Evolutionary conservation across 2,888 invertebrate species (phyloP).

Genomic region (Anoplius nigerrimus): DNA sequence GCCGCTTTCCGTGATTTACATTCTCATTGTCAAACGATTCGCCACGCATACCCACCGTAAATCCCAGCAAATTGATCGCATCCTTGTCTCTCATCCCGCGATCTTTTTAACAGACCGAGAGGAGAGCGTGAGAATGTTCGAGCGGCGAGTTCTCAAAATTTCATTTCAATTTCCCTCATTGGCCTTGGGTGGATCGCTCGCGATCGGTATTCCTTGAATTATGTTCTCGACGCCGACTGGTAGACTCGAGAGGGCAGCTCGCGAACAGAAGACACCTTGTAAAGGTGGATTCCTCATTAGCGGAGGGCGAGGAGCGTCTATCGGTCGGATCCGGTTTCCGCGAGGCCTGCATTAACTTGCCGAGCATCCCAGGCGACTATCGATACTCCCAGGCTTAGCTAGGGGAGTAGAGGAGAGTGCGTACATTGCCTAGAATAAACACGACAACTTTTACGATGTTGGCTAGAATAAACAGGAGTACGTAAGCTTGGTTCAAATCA

Average conservation of each 20-base stretch:
- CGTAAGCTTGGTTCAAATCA: too few species aligned
- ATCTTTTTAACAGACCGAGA: too few species aligned
- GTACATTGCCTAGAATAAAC: too few species aligned
- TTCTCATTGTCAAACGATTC: too few species aligned
- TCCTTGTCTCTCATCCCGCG: too few species aligned
- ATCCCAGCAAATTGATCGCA: too few species aligned
- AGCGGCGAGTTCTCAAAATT: not conserved
- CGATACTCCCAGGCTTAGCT: constrained; percentile 20
- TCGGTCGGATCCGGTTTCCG: constrained; percentile 60
- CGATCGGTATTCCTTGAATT: constrained; percentile 25
- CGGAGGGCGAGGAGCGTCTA: constrained; percentile 44
- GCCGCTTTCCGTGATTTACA: too few species aligned
- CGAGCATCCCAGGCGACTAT: constrained; percentile 41
- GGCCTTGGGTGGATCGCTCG: not conserved
- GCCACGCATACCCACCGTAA: too few species aligned
- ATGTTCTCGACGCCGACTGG: constrained; percentile 29
- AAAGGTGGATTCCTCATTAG: constrained; percentile 62
- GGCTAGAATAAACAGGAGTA: too few species aligned
- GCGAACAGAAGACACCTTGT: constrained; percentile 51
- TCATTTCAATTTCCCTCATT: not conserved
- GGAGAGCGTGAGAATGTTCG: not conserved
- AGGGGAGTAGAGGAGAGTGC: not conserved
- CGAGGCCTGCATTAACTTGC: constrained; percentile 8
- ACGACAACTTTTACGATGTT: too few species aligned
- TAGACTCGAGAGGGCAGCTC: constrained; percentile 18